Evolutionary conservation across 2,797 vertebrate genomes (phyloP).

Genomic region (Anabas testudineus): DNA sequence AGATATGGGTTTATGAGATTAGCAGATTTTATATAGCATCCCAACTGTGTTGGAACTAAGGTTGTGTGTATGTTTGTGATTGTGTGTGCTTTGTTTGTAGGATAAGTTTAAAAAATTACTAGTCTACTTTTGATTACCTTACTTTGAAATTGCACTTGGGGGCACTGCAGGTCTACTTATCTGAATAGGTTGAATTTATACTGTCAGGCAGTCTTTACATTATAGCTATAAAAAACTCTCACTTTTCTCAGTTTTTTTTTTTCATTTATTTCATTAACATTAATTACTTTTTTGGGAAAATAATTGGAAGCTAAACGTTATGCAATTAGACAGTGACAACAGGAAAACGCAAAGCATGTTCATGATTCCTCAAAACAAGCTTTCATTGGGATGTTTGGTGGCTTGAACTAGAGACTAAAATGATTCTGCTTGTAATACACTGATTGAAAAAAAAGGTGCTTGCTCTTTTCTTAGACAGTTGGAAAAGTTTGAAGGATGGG

Average conservation of each 20-base stretch:
- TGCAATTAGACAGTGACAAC: neutral
- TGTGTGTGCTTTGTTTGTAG: no score
- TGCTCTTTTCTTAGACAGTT: slow-evolving; percentile 6
- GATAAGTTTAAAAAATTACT: no score
- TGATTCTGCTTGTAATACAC: neutral
- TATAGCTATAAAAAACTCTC: no score
- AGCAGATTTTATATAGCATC: no score
- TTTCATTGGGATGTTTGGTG: neutral
- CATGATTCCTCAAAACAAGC: neutral
- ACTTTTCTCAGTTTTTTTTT: no score
- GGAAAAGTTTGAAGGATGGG: neutral
- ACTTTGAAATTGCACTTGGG: slow-evolving; percentile 46
- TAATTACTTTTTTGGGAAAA: neutral
- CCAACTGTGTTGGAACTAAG: no score
- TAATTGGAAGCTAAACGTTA: neutral
- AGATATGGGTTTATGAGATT: no score
- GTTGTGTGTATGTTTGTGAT: no score
- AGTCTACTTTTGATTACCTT: neutral
- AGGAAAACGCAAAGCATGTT: neutral
- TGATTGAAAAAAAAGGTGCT: neutral
- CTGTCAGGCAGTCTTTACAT: no score
- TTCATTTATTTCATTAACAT: no score
- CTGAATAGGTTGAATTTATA: no score
- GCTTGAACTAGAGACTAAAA: neutral
- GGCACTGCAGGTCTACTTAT: slow-evolving; percentile 47